Evolutionary conservation across 2,888 invertebrate genomes (phyloP), one percentile per base, ranked within the genome.

Genomic region (Pachycephus smyrnensis): DNA sequence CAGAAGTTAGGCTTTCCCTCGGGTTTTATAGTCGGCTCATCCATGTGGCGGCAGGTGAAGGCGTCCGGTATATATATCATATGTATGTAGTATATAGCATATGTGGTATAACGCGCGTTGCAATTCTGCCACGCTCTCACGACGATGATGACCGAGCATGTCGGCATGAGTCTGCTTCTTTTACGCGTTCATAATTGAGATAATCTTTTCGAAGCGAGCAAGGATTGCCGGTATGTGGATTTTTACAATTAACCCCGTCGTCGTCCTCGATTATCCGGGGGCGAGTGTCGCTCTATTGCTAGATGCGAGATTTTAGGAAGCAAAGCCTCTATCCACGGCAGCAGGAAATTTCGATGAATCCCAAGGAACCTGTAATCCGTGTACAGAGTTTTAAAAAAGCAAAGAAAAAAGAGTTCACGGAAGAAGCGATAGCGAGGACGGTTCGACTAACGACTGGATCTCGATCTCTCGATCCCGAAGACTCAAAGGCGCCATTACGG

Each of bases 181-280:
- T 89, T 88, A 88, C 87, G 87, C 88, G 87, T 87, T 89, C 85
- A 88, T 89, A 89, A 89, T 89, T 89, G 89, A 89, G 88, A 89
- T 90, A 89, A 89, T 89, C 86, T 89, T 89, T 85, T 84, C 81
- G 81, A 81, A 82, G 81, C 80, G 80, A 81, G 84, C 82, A 82
- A 81, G 85, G 82, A 83, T 85, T 80, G 85, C 75, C 82, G 89
- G 89, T 87, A 89, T 87, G 87, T 85, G 84, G 84, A 89, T 88
- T 89, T 88, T 89, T 89, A 83, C 86, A 82, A 88, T 87, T 82
- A 84, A 35, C 12, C 69, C 32, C 69, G 40, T 15, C 40, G 40
- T 40, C 15, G 6, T 40, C 15, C 6, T 40, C 40, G 40, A 40
- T 40, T 40, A 4, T 15, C 40, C 15, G 40, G 40, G 40, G 40